Conservation (phyloP, 2,888 invertebrate genomes). For the Megalurothrips usitatus region DNA sequence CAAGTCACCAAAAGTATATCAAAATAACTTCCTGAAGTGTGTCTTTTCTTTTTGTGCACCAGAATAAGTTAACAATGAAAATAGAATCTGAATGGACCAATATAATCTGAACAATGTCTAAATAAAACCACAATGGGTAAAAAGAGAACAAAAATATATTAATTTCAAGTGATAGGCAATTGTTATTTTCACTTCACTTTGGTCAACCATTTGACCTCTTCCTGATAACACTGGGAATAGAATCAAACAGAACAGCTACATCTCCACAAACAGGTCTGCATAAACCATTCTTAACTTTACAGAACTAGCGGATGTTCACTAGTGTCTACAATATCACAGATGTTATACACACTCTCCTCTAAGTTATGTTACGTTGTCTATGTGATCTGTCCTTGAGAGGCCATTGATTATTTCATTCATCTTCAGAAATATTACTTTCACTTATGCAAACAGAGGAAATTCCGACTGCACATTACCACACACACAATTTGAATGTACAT, state of each 20-base stretch:
- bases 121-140: not conserved
- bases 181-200: conserved; percentile 14
- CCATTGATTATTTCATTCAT: not conserved
- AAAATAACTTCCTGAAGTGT: not conserved
- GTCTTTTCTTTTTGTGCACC: not conserved
- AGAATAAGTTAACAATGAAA: conserved; percentile 28
- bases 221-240: not conserved
- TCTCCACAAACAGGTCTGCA: not conserved
- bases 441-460: not conserved
- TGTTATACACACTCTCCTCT: conserved; percentile 3
- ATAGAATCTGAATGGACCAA: conserved; percentile 15
- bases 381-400: conserved; percentile 2
- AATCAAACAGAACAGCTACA: conserved; percentile 12
- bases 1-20: not conserved
- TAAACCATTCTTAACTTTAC: not conserved
- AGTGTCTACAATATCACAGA: conserved; percentile 19
- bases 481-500: not conserved
- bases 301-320: conserved; percentile 19
- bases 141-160: conserved; percentile 19
- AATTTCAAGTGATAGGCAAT: not conserved
- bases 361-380: conserved; percentile 8
- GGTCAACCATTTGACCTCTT: conserved; percentile 14
- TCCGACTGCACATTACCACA: not conserved
- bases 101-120: conserved; percentile 27
- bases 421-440: not conserved